Conservation (phyloP, 2,888 invertebrate species). For the Elegia similella region DNA sequence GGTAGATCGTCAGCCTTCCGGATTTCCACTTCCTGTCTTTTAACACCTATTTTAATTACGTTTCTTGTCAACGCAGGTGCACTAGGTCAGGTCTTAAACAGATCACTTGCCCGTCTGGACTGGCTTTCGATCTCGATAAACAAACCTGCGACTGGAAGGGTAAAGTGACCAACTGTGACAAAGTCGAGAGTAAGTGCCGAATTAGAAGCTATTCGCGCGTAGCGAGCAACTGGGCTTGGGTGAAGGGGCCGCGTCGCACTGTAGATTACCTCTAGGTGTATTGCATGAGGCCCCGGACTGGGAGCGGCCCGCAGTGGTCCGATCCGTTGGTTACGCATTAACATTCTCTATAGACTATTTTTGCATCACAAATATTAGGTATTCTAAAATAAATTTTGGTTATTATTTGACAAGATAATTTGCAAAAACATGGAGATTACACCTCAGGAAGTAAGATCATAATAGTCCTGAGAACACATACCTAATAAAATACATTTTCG, state of each 20-base stretch:
- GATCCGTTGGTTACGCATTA: conserved; percentile 56
- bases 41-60: conserved; percentile 66
- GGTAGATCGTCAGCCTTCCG: conserved; percentile 57
- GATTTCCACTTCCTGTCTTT: conserved; percentile 65
- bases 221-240: conserved; percentile 77
- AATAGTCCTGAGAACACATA: too few relatives aligned
- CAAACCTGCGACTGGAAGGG: conserved; percentile 99
- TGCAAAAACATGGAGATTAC: too few relatives aligned
- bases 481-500: too few relatives aligned
- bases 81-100: conserved; percentile 97
- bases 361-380: neutral
- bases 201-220: conserved; percentile 72
- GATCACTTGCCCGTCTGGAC: conserved; percentile 97
- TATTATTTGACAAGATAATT: too few relatives aligned
- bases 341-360: conserved; percentile 40
- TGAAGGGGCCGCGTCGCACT: conserved; percentile 78
- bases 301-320: conserved; percentile 50
- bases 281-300: conserved; percentile 75
- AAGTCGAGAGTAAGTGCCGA: conserved; percentile 95
- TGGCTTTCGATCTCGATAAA: conserved; percentile 98
- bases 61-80: conserved; percentile 88
- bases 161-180: conserved; percentile 98
- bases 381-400: too few relatives aligned
- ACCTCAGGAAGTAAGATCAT: too few relatives aligned
- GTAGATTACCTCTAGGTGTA: conserved; percentile 63